Evolutionary conservation across 2,797 vertebrate species (phyloP).

Genomic region (Iguana delicatissima): DNA sequence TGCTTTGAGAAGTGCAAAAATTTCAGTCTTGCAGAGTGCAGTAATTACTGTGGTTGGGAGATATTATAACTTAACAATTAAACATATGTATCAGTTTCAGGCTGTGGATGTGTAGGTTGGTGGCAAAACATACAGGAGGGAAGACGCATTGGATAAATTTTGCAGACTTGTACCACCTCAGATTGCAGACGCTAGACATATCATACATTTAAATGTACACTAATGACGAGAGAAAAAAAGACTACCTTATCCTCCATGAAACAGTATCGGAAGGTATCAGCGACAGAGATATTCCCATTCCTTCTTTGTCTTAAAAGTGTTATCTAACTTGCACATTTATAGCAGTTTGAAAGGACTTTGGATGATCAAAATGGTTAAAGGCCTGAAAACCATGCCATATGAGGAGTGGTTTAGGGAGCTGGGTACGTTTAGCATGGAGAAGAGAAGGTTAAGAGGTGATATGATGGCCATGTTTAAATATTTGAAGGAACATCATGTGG

Average conservation of each 20-base stretch:
- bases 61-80: slow-evolving; percentile 20
- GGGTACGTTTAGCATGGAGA: no score
- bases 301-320: background rate
- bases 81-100: background rate
- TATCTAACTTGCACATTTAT: no score
- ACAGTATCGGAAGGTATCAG: background rate
- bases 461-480: no score
- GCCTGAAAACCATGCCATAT: no score
- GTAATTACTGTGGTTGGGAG: slow-evolving; percentile 21
- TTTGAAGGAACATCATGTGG: no score
- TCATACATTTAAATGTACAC: background rate
- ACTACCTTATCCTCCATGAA: background rate
- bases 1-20: slow-evolving; percentile 31
- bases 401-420: no score
- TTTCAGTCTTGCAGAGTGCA: background rate
- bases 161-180: background rate
- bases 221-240: background rate
- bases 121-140: background rate
- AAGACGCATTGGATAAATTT: background rate
- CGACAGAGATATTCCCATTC: background rate
- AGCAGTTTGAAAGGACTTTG: no score
- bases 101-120: background rate
- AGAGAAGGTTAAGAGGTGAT: no score
- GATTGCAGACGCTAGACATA: background rate
- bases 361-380: no score